These are phyloP conservation scores for Meganola albula DNA, from an alignment of 2,888 invertebrate genomes.

Conservation along the genomic window DNA sequence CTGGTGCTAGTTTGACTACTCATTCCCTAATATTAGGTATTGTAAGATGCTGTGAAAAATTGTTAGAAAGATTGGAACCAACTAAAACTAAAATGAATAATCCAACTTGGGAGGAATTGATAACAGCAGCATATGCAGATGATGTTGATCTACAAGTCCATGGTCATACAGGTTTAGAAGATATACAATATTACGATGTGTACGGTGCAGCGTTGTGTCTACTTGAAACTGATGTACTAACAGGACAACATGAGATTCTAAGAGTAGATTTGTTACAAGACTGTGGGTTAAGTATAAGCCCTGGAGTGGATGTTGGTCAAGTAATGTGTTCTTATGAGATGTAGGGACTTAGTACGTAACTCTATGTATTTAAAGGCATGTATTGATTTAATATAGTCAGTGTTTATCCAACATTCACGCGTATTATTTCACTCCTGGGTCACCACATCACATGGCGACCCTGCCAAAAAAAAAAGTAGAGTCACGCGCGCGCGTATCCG, in stretches of 20 bases:
- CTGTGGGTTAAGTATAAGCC: conserved; percentile 82
- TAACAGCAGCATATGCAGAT: conserved; percentile 67
- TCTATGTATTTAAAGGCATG: too few species aligned
- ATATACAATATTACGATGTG: conserved; percentile 8
- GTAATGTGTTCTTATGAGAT: too few species aligned
- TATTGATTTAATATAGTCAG: too few species aligned
- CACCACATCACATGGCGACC: too few species aligned
- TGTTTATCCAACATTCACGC: too few species aligned
- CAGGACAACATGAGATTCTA: conserved; percentile 81
- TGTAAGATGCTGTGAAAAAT: conserved; percentile 33
- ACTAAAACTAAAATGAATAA: conserved; percentile 63
- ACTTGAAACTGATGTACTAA: conserved; percentile 71
- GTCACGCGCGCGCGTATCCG: too few species aligned
- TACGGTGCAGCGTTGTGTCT: conserved; percentile 20
- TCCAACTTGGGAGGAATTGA: conserved; percentile 75
- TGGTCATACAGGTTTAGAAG: conserved; percentile 80
- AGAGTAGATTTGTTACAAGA: conserved; percentile 84
- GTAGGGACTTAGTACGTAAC: too few species aligned
- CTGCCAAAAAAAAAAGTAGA: too few species aligned
- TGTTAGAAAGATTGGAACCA: conserved; percentile 46
- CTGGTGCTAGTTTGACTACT: conserved; percentile 38
- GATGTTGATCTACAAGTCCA: conserved; percentile 76
- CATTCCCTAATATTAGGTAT: conserved; percentile 46
- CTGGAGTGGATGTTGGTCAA: conserved; percentile 75
- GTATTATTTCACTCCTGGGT: too few species aligned